Conservation (phyloP, 2,113 vertebrate species). For the Pituophis catenifer region DNA sequence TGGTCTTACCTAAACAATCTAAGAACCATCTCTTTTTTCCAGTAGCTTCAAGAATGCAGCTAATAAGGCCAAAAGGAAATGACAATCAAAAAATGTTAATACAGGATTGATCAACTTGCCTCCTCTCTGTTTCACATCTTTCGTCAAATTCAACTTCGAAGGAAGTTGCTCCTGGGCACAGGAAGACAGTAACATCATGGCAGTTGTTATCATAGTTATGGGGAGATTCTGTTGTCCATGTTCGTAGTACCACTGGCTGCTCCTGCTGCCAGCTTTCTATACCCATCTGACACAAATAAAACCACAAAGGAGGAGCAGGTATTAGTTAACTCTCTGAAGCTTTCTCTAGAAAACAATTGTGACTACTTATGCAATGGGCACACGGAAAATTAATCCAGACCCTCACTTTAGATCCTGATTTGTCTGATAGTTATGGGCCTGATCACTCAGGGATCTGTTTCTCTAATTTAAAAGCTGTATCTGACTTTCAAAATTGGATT, state of each 20-base stretch:
- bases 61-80: neutral
- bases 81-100: neutral
- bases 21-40: too few relatives aligned
- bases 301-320: neutral
- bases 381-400: neutral
- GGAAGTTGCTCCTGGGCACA: constrained; percentile 89
- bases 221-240: constrained; percentile 90
- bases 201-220: constrained; percentile 97
- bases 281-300: constrained; percentile 71
- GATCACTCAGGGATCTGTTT: neutral
- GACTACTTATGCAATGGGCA: too few relatives aligned
- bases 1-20: neutral
- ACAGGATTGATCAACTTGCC: constrained; percentile 66
- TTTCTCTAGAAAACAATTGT: neutral
- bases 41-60: neutral
- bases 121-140: constrained; percentile 94
- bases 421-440: neutral
- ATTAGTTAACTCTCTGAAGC: too few relatives aligned
- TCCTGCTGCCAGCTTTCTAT: constrained; percentile 88
- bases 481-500: neutral
- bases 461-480: neutral
- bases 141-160: constrained; percentile 98
- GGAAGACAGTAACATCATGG: constrained; percentile 88
- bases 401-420: neutral
- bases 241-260: constrained; percentile 87